A percentile compares a stretch with the other conserved stretches of the same genome.
phyloP scores from a whole-genome alignment of 2,888 invertebrate genomes.

The Meganola albula region DNA sequence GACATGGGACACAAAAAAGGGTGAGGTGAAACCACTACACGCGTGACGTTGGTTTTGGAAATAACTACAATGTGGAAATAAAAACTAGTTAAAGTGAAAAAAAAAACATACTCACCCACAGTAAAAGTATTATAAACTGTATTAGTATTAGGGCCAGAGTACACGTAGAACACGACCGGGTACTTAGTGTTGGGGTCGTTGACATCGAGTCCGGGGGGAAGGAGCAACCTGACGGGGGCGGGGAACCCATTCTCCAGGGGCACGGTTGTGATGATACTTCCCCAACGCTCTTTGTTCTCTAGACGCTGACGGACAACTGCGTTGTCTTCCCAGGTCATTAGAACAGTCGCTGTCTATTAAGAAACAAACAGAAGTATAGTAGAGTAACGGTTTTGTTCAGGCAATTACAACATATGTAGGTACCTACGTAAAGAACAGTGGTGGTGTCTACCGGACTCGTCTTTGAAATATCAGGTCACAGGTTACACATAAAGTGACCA shows the following conservation, averaged over 20 bases:
- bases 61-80: no score
- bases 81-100: neutral
- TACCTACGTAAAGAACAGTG: no score
- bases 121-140: slow-evolving; percentile 83
- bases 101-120: slow-evolving; percentile 60
- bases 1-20: no score
- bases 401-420: no score
- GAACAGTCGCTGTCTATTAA: neutral
- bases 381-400: no score
- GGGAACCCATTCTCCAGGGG: slow-evolving; percentile 76
- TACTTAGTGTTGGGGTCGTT: slow-evolving; percentile 75
- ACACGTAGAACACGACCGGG: slow-evolving; percentile 85
- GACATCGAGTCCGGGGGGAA: slow-evolving; percentile 82
- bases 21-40: no score
- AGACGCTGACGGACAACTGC: slow-evolving; percentile 67
- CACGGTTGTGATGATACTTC: slow-evolving; percentile 74
- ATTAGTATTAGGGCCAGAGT: slow-evolving; percentile 91
- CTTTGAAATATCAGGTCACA: no score
- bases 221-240: slow-evolving; percentile 79
- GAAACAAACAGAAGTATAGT: no score
- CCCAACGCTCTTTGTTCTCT: slow-evolving; percentile 67
- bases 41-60: no score
- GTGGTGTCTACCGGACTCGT: no score
- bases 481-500: no score
- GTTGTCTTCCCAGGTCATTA: slow-evolving; percentile 79